phyloP scores from a whole-genome alignment of 2,888 invertebrate genomes.

The Amphiduros pacificus region DNA sequence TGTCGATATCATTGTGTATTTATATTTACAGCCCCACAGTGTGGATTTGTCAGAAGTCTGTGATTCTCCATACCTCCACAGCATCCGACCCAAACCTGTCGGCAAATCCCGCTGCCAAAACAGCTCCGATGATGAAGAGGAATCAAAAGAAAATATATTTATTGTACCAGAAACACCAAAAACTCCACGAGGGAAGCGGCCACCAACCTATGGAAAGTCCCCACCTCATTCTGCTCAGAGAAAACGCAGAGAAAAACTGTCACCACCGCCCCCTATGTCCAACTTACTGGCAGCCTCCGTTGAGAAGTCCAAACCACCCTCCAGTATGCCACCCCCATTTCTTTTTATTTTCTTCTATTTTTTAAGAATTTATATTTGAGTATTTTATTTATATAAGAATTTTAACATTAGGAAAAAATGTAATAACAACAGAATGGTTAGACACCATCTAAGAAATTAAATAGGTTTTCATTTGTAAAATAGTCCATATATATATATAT shows the following conservation, averaged over 20 bases:
- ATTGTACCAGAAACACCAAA: conserved; percentile 52
- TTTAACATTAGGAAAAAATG: too few relatives aligned
- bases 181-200: conserved; percentile 32
- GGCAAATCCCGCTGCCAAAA: conserved; percentile 4
- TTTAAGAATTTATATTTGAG: too few relatives aligned
- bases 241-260: conserved; percentile 21
- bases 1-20: not conserved
- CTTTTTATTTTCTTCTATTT: too few relatives aligned
- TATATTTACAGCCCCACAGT: conserved; percentile 5
- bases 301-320: conserved; percentile 46
- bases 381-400: too few relatives aligned
- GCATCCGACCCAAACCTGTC: not conserved
- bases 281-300: conserved; percentile 39
- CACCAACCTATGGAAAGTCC: conserved; percentile 29
- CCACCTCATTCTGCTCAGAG: conserved; percentile 15
- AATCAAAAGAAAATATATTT: conserved; percentile 44
- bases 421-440: too few relatives aligned
- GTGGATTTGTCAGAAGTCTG: conserved; percentile 16
- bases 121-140: conserved; percentile 6
- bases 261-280: conserved; percentile 39
- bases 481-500: too few relatives aligned
- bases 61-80: conserved; percentile 19
- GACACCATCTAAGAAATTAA: too few relatives aligned
- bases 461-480: too few relatives aligned
- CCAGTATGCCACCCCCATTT: too few relatives aligned